Evolutionary conservation across 1,140 invertebrate genomes (phyloP).

Genomic region (Drosophila lini): DNA sequence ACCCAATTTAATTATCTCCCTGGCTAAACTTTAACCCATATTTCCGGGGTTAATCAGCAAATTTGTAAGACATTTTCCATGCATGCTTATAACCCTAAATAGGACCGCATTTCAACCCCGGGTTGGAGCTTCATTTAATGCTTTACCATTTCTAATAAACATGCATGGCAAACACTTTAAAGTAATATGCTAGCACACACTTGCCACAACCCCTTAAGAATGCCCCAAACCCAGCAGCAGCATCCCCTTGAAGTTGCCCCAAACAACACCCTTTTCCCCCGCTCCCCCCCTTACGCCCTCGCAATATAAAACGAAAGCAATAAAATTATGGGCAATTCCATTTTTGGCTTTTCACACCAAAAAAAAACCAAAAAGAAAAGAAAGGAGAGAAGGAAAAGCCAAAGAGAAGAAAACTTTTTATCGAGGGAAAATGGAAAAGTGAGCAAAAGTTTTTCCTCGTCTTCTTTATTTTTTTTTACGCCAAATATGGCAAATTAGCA

Average conservation of each 20-base stretch:
- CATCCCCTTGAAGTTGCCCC: neutral
- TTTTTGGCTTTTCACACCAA: slow-evolving; percentile 74
- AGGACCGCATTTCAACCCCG: neutral
- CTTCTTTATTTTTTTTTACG: neutral
- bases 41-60: neutral
- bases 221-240: neutral
- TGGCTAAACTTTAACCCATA: neutral
- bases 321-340: slow-evolving; percentile 76
- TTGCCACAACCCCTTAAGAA: slow-evolving; percentile 12
- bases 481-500: slow-evolving; percentile 56
- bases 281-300: neutral
- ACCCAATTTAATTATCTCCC: neutral
- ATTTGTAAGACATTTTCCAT: neutral
- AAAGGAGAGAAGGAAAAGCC: neutral
- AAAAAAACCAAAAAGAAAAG: slow-evolving; percentile 16
- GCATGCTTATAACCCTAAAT: neutral
- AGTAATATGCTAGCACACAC: slow-evolving; percentile 39
- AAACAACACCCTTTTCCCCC: slow-evolving; percentile 15
- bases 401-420: slow-evolving; percentile 29
- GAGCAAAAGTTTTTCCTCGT: slow-evolving; percentile 46
- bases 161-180: slow-evolving; percentile 40
- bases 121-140: neutral
- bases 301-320: slow-evolving; percentile 58
- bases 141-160: slow-evolving; percentile 10
- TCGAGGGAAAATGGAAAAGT: slow-evolving; percentile 38